Evolutionary conservation across 2,797 vertebrate genomes (phyloP).

Genomic region (Neomorphus geoffroyi): DNA sequence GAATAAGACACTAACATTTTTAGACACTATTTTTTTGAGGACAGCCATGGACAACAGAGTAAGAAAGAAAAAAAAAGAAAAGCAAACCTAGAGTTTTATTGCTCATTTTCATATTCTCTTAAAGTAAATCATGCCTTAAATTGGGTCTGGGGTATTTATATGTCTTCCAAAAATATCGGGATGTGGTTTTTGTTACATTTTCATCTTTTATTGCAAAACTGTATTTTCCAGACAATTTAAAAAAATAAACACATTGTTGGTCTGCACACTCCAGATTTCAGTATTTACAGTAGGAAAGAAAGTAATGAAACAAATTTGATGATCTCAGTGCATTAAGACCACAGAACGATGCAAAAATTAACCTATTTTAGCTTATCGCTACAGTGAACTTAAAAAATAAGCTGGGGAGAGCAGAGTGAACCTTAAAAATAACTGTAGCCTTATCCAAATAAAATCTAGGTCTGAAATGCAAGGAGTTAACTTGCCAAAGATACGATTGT

Average conservation of each 20-base stretch:
- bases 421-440: not conserved
- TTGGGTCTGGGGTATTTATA: not conserved
- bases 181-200: fast-evolving
- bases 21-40: not conserved
- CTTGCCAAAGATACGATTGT: not conserved
- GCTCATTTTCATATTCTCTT: not conserved
- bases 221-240: not conserved
- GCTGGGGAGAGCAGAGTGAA: not conserved
- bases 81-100: not conserved
- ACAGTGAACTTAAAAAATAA: not conserved
- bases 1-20: not conserved
- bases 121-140: not conserved
- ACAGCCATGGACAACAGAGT: not conserved
- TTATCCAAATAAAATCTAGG: not conserved
- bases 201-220: not conserved
- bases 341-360: not conserved
- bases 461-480: not conserved
- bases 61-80: not conserved
- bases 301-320: not conserved
- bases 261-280: not conserved
- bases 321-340: not conserved
- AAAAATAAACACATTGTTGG: not conserved
- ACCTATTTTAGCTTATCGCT: not conserved
- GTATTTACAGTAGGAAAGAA: not conserved
- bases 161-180: not conserved